These are phyloP conservation scores for Limosa lapponica DNA, from an alignment of 2,797 vertebrate species.

Conservation along the genomic window DNA sequence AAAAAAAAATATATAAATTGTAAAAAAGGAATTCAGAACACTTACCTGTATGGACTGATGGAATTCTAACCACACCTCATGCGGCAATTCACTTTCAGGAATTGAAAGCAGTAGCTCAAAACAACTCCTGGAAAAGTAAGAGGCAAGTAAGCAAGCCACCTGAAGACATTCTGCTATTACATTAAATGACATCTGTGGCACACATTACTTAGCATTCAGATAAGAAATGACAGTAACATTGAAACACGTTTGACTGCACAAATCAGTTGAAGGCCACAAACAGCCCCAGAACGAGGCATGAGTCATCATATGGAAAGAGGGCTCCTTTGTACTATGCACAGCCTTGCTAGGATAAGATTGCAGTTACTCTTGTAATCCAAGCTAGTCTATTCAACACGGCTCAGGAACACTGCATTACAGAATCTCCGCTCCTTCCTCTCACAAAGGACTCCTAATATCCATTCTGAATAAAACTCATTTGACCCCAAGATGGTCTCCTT, in stretches of 20 bases:
- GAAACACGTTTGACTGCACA: background rate
- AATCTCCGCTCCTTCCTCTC: background rate
- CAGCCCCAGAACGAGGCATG: background rate
- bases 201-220: background rate
- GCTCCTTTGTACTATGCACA: background rate
- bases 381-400: background rate
- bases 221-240: background rate
- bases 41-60: conserved; percentile 93
- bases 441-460: background rate
- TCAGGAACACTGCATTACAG: background rate
- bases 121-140: conserved; percentile 89
- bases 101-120: conserved; percentile 96
- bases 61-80: conserved; percentile 92
- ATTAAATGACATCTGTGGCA: background rate
- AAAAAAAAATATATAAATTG: background rate
- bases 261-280: background rate
- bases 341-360: background rate
- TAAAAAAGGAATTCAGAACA: background rate
- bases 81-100: conserved; percentile 92
- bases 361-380: background rate
- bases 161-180: background rate
- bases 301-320: background rate
- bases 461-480: background rate
- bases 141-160: conserved; percentile 29
- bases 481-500: background rate